phyloP scores from a whole-genome alignment of 2,113 vertebrate genomes.

The Abramis brama region DNA sequence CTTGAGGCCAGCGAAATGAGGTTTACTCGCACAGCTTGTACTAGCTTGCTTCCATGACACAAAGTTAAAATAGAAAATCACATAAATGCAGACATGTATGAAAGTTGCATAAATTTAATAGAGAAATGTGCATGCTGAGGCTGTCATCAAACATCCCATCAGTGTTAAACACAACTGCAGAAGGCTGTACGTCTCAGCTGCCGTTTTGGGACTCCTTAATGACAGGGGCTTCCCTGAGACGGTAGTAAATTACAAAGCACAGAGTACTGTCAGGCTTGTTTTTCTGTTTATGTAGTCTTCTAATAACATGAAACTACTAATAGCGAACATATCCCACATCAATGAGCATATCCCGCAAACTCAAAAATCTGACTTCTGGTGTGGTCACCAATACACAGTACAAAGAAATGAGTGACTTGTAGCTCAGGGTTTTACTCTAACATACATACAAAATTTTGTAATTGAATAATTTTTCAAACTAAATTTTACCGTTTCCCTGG shows the following conservation, averaged over 20 bases:
- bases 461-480: background rate
- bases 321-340: background rate
- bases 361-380: background rate
- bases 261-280: background rate
- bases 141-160: background rate
- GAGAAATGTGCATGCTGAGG: background rate
- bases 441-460: background rate
- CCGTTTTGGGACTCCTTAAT: conserved; percentile 1
- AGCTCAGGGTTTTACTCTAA: background rate
- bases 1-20: no score
- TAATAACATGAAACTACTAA: conserved; percentile 30
- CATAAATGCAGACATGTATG: background rate
- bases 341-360: conserved; percentile 2
- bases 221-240: conserved; percentile 18
- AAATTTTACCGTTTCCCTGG: background rate
- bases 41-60: no score
- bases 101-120: background rate
- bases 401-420: background rate
- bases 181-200: background rate
- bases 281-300: conserved; percentile 10
- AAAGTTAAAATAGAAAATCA: background rate
- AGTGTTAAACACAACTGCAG: background rate
- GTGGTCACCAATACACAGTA: background rate
- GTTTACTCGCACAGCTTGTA: no score
- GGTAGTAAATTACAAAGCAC: conserved; percentile 31